Percentiles rank a stretch among this genome's conserved stretches.
These are phyloP conservation scores for Drosophila lowei DNA, from an alignment of 1,140 invertebrate genomes.

Conservation along the genomic window DNA sequence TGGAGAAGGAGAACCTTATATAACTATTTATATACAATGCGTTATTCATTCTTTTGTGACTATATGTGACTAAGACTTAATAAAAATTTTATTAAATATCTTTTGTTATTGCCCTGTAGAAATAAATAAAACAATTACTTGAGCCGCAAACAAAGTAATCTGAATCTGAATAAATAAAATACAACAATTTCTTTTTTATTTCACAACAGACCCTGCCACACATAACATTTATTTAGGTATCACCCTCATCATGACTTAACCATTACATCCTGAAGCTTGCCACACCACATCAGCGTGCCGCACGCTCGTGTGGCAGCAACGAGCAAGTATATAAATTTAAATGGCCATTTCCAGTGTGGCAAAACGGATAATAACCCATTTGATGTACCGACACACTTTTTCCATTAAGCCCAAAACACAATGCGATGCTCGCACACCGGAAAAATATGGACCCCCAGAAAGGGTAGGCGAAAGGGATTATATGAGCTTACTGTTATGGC, in stretches of 20 bases:
- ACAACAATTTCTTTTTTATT: conserved; percentile 7
- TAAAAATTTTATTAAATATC: no score
- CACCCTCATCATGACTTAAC: conserved; percentile 24
- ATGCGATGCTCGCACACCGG: conserved; percentile 42
- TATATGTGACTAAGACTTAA: no score
- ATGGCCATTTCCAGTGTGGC: conserved; percentile 42
- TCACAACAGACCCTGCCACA: background rate
- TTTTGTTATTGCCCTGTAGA: no score
- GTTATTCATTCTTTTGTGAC: no score
- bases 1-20: no score
- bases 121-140: no score
- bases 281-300: conserved; percentile 12
- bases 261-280: conserved; percentile 25
- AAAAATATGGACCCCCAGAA: conserved; percentile 10
- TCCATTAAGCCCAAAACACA: conserved; percentile 45
- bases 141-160: conserved; percentile 1
- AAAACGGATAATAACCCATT: conserved; percentile 51
- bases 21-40: no score
- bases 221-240: conserved; percentile 19
- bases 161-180: conserved; percentile 25
- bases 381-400: conserved; percentile 44
- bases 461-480: conserved; percentile 11
- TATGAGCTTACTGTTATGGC: conserved; percentile 38
- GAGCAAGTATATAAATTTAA: conserved; percentile 33
- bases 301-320: conserved; percentile 28